Evolutionary conservation across 2,888 invertebrate genomes (phyloP), one percentile per base, ranked within the genome.

Genomic region (Cylloceria caligata): DNA sequence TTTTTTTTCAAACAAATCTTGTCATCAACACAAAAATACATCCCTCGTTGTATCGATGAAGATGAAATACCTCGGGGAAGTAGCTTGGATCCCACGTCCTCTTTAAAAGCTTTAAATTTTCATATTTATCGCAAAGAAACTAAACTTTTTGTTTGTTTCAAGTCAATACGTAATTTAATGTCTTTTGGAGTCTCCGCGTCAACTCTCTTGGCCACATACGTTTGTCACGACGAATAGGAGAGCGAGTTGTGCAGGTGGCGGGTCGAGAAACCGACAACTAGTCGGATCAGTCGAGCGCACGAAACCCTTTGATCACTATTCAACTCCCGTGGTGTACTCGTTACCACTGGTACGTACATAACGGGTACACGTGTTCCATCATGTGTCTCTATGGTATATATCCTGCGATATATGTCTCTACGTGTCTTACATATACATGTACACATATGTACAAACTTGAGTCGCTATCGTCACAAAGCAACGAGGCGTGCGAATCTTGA

Each of bases 221-320:
- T 36, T 16, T 60, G 34, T 6, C 19, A 9, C 60, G 36, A 60
- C 60, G 36, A 34, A 11, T 16, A 0, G 60, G 36, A 34, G 49
- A 36, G 64, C 16, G 39, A 19, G 21, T 36, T 11, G 57, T 19
- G 49, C 39, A 62, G 42, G 74, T 62, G 64, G 72, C 9, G 68
- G 21, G 52, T 27, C 64, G 45, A 64, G 73, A 80, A 52, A 80
- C 74, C 69, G 34, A 69, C 67, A 47, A 55, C 68, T 67, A 68
- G 62, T 34, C 36, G 57, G 64, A 68, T 81, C 77, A 81, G 52
- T 45, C 77, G 47, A 49, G 57, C 64, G 68, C 62, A 45, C 73
- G 47, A 57, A 73, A 78, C 55, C 81, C 81, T 81, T 81, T 81
- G 81, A 81, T 81, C 81, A 78, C 68, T 24, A 47, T 45, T 64